These are phyloP conservation scores for Sepioteuthis lessoniana DNA, from an alignment of 2,888 invertebrate species.

Conservation along the genomic window DNA sequence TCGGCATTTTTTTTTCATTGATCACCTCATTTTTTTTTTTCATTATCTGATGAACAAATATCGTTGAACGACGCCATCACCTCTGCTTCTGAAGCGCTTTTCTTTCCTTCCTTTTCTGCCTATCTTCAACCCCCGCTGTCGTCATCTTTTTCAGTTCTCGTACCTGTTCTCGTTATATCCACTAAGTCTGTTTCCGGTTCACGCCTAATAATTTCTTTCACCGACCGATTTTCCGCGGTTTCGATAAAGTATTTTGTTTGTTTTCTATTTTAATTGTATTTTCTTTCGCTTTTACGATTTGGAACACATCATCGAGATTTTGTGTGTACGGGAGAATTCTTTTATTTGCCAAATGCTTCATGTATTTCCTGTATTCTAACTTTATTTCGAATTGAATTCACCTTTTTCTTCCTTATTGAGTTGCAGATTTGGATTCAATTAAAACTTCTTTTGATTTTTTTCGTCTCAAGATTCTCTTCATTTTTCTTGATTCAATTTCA, in stretches of 20 bases:
- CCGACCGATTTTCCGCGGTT: background rate
- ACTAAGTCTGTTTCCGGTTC: background rate
- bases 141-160: background rate
- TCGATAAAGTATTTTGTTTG: no score
- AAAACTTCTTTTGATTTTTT: no score
- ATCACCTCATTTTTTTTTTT: background rate
- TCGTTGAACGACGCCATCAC: background rate
- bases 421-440: no score
- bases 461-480: no score
- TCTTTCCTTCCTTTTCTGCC: background rate
- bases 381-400: background rate
- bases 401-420: background rate
- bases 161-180: constrained; percentile 2
- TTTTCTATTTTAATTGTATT: background rate
- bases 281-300: background rate
- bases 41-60: background rate
- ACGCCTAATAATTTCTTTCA: background rate
- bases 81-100: background rate
- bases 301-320: background rate
- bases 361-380: background rate
- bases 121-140: background rate
- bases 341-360: background rate
- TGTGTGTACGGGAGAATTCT: background rate
- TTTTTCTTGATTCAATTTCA: no score
- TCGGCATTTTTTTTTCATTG: background rate